These are phyloP conservation scores for Saimiri boliviensis DNA, from an alignment of 2,113 vertebrate genomes.

Conservation along the genomic window DNA sequence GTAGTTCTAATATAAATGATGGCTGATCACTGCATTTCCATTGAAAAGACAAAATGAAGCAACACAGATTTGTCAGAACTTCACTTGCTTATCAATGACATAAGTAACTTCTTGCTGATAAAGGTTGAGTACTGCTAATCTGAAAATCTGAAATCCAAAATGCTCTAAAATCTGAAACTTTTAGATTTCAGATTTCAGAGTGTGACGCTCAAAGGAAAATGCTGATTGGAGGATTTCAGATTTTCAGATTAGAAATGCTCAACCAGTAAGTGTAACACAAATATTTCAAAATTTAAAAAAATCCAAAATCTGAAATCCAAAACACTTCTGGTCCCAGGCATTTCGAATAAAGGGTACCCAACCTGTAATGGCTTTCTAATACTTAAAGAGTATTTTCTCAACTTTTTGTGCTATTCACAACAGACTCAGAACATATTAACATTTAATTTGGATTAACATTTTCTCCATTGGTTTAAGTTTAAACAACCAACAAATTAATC, in stretches of 20 bases:
- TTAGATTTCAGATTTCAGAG: neutral
- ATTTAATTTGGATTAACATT: neutral
- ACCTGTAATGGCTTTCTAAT: neutral
- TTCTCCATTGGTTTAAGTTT: neutral
- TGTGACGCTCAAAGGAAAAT: too few species aligned
- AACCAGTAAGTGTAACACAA: neutral
- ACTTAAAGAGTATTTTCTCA: neutral
- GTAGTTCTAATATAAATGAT: neutral
- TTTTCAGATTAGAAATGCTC: neutral
- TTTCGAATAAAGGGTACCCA: too few species aligned
- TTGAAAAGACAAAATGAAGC: neutral
- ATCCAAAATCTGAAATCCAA: too few species aligned
- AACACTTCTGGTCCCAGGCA: too few species aligned
- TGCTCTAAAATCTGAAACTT: neutral
- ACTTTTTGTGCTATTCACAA: neutral
- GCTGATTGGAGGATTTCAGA: too few species aligned
- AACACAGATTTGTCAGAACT: conserved; percentile 5
- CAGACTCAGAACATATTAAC: neutral
- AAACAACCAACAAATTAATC: neutral
- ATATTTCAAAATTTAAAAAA: neutral
- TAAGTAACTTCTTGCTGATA: neutral
- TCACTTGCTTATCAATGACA: neutral
- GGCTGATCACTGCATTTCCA: neutral
- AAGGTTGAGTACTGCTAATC: neutral
- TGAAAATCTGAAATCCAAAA: neutral